phyloP scores from a whole-genome alignment of 2,888 invertebrate species.

The Graphium colonna region DNA sequence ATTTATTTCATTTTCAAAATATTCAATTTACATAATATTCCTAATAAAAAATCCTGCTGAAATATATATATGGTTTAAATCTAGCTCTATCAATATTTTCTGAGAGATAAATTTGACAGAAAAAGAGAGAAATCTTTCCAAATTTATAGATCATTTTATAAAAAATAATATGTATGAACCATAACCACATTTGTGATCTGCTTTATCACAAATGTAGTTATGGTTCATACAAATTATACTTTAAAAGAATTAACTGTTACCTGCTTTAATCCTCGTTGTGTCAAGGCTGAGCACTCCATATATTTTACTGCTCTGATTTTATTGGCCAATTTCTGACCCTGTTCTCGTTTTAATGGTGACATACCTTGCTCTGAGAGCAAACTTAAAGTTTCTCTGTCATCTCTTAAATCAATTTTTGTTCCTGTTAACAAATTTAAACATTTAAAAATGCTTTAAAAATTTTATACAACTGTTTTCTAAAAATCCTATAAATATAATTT shows the following conservation, averaged over 20 bases:
- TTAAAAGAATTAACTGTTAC: no score
- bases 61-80: no score
- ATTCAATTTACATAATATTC: no score
- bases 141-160: neutral
- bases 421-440: no score
- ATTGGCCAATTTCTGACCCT: constrained; percentile 98
- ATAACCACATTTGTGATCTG: neutral
- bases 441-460: no score
- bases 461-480: no score
- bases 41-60: no score
- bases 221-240: no score
- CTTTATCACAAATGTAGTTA: neutral
- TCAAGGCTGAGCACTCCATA: constrained; percentile 99
- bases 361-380: constrained; percentile 95
- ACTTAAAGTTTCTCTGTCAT: constrained; percentile 97
- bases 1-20: no score
- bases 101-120: no score
- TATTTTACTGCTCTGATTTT: constrained; percentile 99
- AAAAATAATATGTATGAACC: neutral
- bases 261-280: constrained; percentile 98
- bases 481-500: neutral
- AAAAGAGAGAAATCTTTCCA: no score
- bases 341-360: constrained; percentile 97
- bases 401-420: constrained; percentile 99
- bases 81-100: no score